phyloP scores from a whole-genome alignment of 2,888 invertebrate genomes.

The Hypena proboscidalis region DNA sequence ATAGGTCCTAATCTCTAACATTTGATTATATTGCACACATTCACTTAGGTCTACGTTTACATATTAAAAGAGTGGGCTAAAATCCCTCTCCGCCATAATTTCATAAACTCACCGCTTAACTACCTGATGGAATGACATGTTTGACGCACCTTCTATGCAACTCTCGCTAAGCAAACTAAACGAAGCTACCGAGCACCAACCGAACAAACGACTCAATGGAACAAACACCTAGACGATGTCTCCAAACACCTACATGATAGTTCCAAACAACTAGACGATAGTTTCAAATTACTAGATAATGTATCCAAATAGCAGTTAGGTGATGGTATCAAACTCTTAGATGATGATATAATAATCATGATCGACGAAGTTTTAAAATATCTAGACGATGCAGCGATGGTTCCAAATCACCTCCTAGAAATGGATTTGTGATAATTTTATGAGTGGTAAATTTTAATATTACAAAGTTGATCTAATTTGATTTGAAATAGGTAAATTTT shows the following conservation, averaged over 20 bases:
- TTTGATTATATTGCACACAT: slow-evolving; percentile 81
- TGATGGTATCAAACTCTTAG: background rate
- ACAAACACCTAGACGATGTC: slow-evolving; percentile 27
- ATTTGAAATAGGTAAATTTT: too few species aligned
- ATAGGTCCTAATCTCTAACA: slow-evolving; percentile 69
- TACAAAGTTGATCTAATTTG: too few species aligned
- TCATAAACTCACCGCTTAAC: slow-evolving; percentile 82
- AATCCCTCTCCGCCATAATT: slow-evolving; percentile 86
- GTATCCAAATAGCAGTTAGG: background rate
- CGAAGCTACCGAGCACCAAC: slow-evolving; percentile 43
- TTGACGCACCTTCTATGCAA: slow-evolving; percentile 66
- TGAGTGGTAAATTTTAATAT: too few species aligned
- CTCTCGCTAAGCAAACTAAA: slow-evolving; percentile 78
- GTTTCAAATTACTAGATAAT: slow-evolving; percentile 3
- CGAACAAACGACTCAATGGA: slow-evolving; percentile 28
- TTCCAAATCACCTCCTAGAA: too few species aligned
- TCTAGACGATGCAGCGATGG: too few species aligned
- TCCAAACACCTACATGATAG: slow-evolving; percentile 20
- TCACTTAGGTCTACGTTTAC: slow-evolving; percentile 71
- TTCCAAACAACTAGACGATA: slow-evolving; percentile 16
- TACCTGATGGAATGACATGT: slow-evolving; percentile 81
- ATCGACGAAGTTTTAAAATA: too few species aligned
- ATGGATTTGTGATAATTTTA: background rate
- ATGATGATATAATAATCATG: slow-evolving; percentile 3
- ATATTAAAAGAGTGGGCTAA: slow-evolving; percentile 76